phyloP scores from a whole-genome alignment of 2,797 vertebrate species.

The Tolypeutes matacus region DNA sequence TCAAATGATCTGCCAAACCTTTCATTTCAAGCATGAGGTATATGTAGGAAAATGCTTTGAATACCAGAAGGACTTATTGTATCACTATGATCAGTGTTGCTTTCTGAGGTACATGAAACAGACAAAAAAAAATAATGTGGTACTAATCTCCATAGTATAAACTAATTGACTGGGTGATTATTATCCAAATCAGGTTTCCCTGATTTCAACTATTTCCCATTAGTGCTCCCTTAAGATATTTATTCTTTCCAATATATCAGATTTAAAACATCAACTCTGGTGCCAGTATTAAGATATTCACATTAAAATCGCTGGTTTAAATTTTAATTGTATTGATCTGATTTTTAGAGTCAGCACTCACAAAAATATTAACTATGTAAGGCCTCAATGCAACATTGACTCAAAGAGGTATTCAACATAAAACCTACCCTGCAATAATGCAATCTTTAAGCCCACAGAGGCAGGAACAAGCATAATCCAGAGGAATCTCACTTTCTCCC shows the following conservation, averaged over 20 bases:
- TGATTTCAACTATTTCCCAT: slow-evolving; percentile 71
- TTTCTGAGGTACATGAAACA: background rate
- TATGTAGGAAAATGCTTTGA: background rate
- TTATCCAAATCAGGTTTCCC: slow-evolving; percentile 68
- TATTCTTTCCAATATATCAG: slow-evolving; percentile 78
- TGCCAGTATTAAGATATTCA: slow-evolving; percentile 69
- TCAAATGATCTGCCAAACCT: background rate
- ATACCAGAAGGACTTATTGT: background rate
- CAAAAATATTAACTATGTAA: slow-evolving; percentile 59
- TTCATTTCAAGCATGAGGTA: background rate
- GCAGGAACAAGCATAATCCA: background rate
- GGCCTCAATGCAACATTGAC: slow-evolving; percentile 60
- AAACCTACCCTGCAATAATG: slow-evolving; percentile 62
- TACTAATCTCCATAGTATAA: background rate
- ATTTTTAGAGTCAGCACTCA: slow-evolving; percentile 67
- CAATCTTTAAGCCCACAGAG: slow-evolving; percentile 58
- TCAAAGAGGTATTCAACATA: slow-evolving; percentile 65
- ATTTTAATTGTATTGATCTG: slow-evolving; percentile 74
- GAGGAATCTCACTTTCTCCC: background rate
- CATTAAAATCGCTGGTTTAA: slow-evolving; percentile 77
- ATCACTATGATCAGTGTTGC: background rate
- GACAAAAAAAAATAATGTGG: background rate
- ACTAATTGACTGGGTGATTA: slow-evolving; percentile 66
- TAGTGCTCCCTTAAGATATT: slow-evolving; percentile 62
- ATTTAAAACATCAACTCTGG: slow-evolving; percentile 74